Evolutionary conservation across 2,888 invertebrate genomes (phyloP).

Genomic region (Harpalus rubripes): DNA sequence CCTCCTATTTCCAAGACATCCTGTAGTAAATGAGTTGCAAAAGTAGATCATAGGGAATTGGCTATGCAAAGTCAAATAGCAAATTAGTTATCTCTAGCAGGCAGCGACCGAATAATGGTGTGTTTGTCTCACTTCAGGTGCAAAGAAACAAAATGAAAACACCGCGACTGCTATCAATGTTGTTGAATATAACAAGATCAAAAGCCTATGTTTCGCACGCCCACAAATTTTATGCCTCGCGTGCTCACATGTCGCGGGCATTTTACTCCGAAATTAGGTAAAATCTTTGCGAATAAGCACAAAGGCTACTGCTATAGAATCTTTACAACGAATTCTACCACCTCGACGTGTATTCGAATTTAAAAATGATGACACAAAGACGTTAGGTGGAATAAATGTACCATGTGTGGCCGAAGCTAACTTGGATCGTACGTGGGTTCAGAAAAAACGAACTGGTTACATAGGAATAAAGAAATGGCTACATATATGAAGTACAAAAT

Average conservation of each 20-base stretch:
- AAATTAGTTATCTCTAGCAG: slow-evolving; percentile 6
- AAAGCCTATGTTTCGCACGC: slow-evolving; percentile 52
- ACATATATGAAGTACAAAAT: slow-evolving; percentile 58
- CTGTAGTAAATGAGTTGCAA: background rate
- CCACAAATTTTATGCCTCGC: slow-evolving; percentile 45
- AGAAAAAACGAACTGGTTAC: slow-evolving; percentile 72
- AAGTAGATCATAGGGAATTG: background rate
- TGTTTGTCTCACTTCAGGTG: slow-evolving; percentile 48
- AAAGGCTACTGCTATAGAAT: slow-evolving; percentile 9
- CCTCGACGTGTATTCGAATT: background rate
- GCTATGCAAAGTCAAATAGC: background rate
- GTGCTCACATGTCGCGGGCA: slow-evolving; percentile 28
- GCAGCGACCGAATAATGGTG: slow-evolving; percentile 22
- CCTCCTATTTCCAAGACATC: too few species aligned
- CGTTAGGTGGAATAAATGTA: slow-evolving; percentile 71
- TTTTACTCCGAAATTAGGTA: slow-evolving; percentile 15
- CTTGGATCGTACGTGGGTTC: slow-evolving; percentile 72
- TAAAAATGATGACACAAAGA: slow-evolving; percentile 68
- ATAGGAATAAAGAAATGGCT: slow-evolving; percentile 68
- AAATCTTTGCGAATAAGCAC: background rate
- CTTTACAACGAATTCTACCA: slow-evolving; percentile 25
- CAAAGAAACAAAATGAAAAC: slow-evolving; percentile 41
- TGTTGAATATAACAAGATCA: slow-evolving; percentile 59
- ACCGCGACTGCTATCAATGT: slow-evolving; percentile 28
- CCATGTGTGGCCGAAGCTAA: slow-evolving; percentile 71